Evolutionary conservation across 2,888 invertebrate species (phyloP).

Genomic region (Hirtodrosophila duncani): DNA sequence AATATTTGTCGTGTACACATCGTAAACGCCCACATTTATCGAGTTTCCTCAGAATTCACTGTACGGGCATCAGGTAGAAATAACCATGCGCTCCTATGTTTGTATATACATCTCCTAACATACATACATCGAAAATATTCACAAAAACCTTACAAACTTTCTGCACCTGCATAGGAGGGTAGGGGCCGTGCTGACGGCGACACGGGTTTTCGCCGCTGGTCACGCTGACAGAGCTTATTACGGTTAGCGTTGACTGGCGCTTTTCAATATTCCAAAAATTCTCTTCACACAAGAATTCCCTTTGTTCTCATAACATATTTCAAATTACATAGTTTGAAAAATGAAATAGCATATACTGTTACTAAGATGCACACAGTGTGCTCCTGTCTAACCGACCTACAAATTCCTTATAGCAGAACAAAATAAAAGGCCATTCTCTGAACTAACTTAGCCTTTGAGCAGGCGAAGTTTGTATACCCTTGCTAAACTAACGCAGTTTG

Average conservation of each 20-base stretch:
- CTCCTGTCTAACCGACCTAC: too few species aligned
- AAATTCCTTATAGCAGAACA: too few species aligned
- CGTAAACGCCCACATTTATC: conserved; percentile 27
- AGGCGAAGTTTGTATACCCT: too few species aligned
- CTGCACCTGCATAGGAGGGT: conserved; percentile 26
- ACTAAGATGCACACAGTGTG: too few species aligned
- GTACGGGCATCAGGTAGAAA: conserved; percentile 27
- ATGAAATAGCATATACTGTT: conserved; percentile 10
- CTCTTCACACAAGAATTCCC: conserved; percentile 60
- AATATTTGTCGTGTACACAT: conserved; percentile 58
- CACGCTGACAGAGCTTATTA: conserved; percentile 61
- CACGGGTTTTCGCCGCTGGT: conserved; percentile 43
- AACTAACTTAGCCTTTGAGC: too few species aligned
- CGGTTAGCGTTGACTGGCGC: conserved; percentile 40
- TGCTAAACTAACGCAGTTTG: too few species aligned
- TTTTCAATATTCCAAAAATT: conserved; percentile 50
- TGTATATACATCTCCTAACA: conserved; percentile 8
- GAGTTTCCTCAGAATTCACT: conserved; percentile 23
- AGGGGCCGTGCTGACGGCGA: conserved; percentile 3
- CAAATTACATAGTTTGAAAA: conserved; percentile 49
- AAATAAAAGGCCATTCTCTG: too few species aligned
- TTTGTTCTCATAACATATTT: conserved; percentile 57
- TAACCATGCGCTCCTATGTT: conserved; percentile 24
- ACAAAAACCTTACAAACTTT: conserved; percentile 49
- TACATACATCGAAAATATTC: conserved; percentile 56